phyloP scores from a whole-genome alignment of 2,113 vertebrate genomes.

The Scomber colias region DNA sequence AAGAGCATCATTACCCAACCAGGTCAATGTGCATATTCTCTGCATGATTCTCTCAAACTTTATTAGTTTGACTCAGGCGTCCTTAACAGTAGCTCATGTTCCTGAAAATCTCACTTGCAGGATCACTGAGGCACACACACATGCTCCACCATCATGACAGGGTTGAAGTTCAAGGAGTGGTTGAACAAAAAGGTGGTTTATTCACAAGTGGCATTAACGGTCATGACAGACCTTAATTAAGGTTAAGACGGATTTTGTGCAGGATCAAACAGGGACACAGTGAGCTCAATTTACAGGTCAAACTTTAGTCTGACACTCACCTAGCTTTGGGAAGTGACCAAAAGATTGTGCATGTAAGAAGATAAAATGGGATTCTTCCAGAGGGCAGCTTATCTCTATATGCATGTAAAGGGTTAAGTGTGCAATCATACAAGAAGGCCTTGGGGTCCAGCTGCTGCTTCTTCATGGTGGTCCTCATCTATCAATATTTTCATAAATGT shows the following conservation, averaged over 20 bases:
- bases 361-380: constrained; percentile 25
- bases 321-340: constrained; percentile 21
- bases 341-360: not conserved
- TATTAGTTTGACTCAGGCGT: constrained; percentile 43
- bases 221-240: constrained; percentile 45
- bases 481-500: constrained; percentile 36
- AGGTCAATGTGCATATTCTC: constrained; percentile 49
- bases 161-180: constrained; percentile 23
- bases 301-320: constrained; percentile 16
- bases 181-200: constrained; percentile 42
- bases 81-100: constrained; percentile 52
- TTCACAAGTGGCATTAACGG: constrained; percentile 31
- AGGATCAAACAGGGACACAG: not conserved
- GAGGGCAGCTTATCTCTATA: constrained; percentile 20
- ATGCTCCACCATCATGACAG: constrained; percentile 23
- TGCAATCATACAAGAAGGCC: not conserved
- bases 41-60: constrained; percentile 20
- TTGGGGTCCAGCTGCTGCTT: constrained; percentile 36
- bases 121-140: constrained; percentile 35
- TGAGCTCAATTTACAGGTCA: constrained; percentile 26
- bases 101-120: constrained; percentile 34
- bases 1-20: not conserved
- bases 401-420: not conserved
- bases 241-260: constrained; percentile 35
- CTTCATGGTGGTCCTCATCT: constrained; percentile 20